Base-by-base conservation (phyloP, 2,888 invertebrate genomes). In the Idaea biselata region DNA sequence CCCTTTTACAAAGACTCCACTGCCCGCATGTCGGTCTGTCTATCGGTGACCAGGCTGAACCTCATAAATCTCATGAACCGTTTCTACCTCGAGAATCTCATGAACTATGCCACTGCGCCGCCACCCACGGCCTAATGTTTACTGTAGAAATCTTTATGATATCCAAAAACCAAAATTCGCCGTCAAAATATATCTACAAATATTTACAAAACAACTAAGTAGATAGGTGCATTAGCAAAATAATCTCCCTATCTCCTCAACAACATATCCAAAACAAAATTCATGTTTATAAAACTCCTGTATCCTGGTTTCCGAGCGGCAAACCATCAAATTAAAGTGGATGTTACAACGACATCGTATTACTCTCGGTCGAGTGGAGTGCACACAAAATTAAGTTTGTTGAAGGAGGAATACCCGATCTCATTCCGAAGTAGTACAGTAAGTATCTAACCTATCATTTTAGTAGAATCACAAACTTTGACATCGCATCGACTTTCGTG, bases 351-450 rank as follows among this genome's bases (percentile, higher is more conserved):
- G 44, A 44, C 44, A 8, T 44, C 44, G 44, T 44, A 44, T 44
- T 44, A 44, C 44, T 44, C 44, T 44, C 44, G 44, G 44, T 44
- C 44, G 44, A 44, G 44, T 44, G 44, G 44, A 44, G 44, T 44
- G 44, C 44, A 44, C 44, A 44, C 44, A 44, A 44, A 44, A 44
- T 44, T 44, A 44, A 44, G 44, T 44, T 44, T 11, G 44, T 44
- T 14, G 44, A 44, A 44, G 8, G 44, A 11, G 44, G 44, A 44
- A 44, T 44, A 44, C 44, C 44, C 44, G 44, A 44, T 44, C 44
- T 44, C 44, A 44, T 44, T 44, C 14, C 14, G 44, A 8, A 44
- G 44, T 44, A 44, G 44, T 44, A 14, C 14, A 44, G 14, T 44
- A 44, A 44, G 44, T 44, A 44, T 44, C 44, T 44, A 44, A 44